Evolutionary conservation across 2,888 invertebrate species (phyloP), one percentile per base, ranked within the genome.

Genomic region (Drosophila rubida): DNA sequence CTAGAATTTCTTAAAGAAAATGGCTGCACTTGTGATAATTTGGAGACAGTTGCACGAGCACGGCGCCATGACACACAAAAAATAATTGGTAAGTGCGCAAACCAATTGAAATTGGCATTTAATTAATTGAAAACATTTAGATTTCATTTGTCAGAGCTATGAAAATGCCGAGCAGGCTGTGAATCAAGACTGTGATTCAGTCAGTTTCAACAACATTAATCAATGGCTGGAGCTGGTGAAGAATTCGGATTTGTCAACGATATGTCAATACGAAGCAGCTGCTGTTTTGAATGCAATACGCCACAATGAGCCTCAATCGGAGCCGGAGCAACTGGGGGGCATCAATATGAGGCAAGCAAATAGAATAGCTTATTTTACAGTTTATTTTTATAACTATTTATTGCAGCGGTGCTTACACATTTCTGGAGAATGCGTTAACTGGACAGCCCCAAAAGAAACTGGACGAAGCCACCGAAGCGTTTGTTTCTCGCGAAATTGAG

Each of bases 391-490:
- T 50, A 1, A 11, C 32, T 32, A 54, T 3, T 4, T 0, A 23
- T 59, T 73, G 37, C 44, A 91, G 91, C 41, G 77, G 80, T 42
- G 80, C 90, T 25, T 91, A 91, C 37, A 69, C 59, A 30, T 91
- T 90, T 67, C n/a, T 91, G 2, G 85, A 88, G 22, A 89, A 89
- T 44, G 88, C 88, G 0, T 74, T 91, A 60, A 65, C 83, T n/a
- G 91, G 91, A 0, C 79, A 89, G 9, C 90, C 91, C 2, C 91
- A 90, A 54, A 69, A 77, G 9, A 70, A 77, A 4, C 30, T 91
- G 13, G 72, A 77, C 63, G 44, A 61, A 2, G 69, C 75, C 23
- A 88, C 84, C 16, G 78, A 83, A 16, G 67, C 78, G 16, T 91
- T 90, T 68, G 55, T 91, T 0, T 69, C 70, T 4, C 75, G 73